Percentiles rank a stretch among this genome's conserved stretches.
phyloP scores from a whole-genome alignment of 1,140 invertebrate genomes.

The Bombus pyrosoma region DNA sequence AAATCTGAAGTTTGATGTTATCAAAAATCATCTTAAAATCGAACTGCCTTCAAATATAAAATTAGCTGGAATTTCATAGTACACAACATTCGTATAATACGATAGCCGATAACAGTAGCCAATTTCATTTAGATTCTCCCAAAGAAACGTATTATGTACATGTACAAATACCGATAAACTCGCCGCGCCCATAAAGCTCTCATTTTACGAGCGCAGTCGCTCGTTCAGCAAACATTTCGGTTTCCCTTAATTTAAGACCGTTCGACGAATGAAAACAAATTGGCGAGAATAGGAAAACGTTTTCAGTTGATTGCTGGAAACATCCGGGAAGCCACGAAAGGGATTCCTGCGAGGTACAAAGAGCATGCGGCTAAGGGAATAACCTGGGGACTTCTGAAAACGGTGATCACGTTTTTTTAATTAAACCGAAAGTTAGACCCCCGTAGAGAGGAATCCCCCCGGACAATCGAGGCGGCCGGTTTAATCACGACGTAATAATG shows the following conservation, averaged over 20 bases:
- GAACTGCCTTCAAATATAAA: not conserved
- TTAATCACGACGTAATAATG: conserved; percentile 74
- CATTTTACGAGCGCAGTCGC: not conserved
- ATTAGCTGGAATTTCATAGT: not conserved
- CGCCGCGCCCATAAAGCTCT: not conserved
- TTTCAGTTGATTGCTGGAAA: conserved; percentile 66
- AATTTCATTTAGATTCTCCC: not conserved
- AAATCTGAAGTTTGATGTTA: too few species aligned
- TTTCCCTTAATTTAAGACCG: conserved; percentile 37
- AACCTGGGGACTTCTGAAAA: conserved; percentile 58
- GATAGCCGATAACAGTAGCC: too few species aligned
- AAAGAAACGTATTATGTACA: not conserved
- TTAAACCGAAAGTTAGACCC: conserved; percentile 70
- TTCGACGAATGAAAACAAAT: conserved; percentile 56
- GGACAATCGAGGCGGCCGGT: conserved; percentile 63
- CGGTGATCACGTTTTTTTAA: conserved; percentile 73
- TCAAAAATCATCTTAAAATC: not conserved
- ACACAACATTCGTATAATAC: not conserved
- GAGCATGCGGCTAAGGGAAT: conserved; percentile 4
- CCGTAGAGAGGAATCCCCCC: conserved; percentile 31
- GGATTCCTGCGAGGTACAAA: conserved; percentile 35
- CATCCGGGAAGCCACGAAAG: conserved; percentile 37
- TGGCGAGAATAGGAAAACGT: conserved; percentile 57
- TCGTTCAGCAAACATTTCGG: conserved; percentile 13
- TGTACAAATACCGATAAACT: not conserved